These are phyloP conservation scores for Trissolcus basalis DNA, from an alignment of 1,140 invertebrate genomes.

Conservation along the genomic window DNA sequence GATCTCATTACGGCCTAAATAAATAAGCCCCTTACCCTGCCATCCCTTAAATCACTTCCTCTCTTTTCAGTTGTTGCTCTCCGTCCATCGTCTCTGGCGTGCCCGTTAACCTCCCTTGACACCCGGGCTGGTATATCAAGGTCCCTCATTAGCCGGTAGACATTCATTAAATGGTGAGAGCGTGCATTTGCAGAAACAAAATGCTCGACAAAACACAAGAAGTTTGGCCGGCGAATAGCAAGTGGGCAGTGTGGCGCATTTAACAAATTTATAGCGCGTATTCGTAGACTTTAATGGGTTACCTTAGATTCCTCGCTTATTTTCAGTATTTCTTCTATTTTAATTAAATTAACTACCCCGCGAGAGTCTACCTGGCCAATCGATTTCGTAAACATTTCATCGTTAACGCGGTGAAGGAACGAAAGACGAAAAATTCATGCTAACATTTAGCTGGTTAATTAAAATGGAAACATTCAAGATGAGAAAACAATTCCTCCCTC, in stretches of 20 bases:
- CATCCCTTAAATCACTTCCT: constrained; percentile 51
- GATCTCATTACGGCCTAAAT: constrained; percentile 65
- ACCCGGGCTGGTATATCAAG: constrained; percentile 54
- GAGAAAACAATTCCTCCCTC: too few species aligned
- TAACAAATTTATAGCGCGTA: constrained; percentile 47
- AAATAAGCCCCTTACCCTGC: constrained; percentile 59
- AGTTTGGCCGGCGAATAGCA: constrained; percentile 40
- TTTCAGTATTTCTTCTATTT: constrained; percentile 41
- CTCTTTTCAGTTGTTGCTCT: constrained; percentile 44
- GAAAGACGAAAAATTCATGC: too few species aligned
- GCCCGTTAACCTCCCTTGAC: constrained; percentile 49
- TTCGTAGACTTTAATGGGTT: constrained; percentile 44
- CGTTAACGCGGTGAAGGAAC: not conserved
- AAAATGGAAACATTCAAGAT: too few species aligned
- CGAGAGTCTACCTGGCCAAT: not conserved
- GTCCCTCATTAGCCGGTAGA: constrained; percentile 59
- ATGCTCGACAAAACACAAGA: constrained; percentile 53
- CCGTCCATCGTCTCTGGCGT: constrained; percentile 28
- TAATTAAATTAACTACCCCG: constrained; percentile 35
- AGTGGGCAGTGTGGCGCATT: constrained; percentile 39
- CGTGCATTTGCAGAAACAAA: constrained; percentile 58
- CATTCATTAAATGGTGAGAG: constrained; percentile 57
- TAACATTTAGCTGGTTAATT: too few species aligned
- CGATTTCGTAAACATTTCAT: constrained; percentile 21
- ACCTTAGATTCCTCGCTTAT: constrained; percentile 28